Base-by-base conservation (phyloP, 2,797 vertebrate genomes). In the Tadarida brasiliensis region DNA sequence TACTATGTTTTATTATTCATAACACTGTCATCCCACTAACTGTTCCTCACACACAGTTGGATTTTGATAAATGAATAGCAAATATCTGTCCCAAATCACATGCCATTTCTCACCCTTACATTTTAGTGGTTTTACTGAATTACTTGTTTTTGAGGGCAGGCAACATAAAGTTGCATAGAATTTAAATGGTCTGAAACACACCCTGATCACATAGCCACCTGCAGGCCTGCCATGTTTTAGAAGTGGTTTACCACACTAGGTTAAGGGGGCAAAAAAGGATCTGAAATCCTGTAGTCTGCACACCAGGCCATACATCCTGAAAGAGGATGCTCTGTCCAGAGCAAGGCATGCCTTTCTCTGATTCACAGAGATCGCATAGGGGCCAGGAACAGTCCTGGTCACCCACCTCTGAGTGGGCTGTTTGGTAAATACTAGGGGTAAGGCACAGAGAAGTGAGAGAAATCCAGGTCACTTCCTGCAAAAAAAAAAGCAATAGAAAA, bases 51-150 rank as follows among this genome's bases (percentile, higher is more conserved):
- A 95, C 1, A 0, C 2, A 3, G 87, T 87, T 94, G 81, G 96
- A 94, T 77, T 83, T 95, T 68, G 3, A 81, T 61, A 94, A 98
- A 94, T 77, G 92, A 80, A 6, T 20, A 97, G 74, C 87, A 93
- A 85, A 94, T 94, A 95, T 0, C 0, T 16, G 2, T 93, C 0
- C 1, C 95, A 98, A 97, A 97, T 96, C 96, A 97, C 63, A 91
- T 4, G 1, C 24, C n/a, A 11, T 71, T 94, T 91, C 59, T 96
- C 7, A 61, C 94, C 95, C 96, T 94, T 96, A 73, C 76, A 91
- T 95, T 98, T 96, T 91, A 92, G 85, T 84, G 76, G 26, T 90
- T 97, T 98, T 92, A 95, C 35, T 94, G 87, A 96, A 96, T 95
- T 90, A 80, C 71, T 97, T 93, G 71, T 83, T 49, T 0, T 0